A percentile compares a stretch with the other conserved stretches of the same genome.
Conservation (phyloP, 2,888 invertebrate genomes). For the Mesorhabditis belari region DNA sequence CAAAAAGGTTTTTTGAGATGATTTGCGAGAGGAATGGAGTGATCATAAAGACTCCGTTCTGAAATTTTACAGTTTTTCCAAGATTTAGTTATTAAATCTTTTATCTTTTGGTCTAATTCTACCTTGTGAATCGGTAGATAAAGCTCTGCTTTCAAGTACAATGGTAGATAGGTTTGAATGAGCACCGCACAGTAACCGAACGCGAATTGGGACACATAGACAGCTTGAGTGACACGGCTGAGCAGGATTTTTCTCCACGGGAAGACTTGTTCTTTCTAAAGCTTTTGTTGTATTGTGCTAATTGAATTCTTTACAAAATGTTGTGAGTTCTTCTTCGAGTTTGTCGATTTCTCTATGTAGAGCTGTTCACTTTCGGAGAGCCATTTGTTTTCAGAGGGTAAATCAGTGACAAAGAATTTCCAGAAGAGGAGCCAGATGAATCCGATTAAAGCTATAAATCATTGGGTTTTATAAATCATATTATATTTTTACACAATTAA, state of each 20-base stretch:
- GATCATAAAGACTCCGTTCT: not conserved
- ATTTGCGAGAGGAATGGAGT: not conserved
- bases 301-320: not conserved
- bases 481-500: too few species aligned
- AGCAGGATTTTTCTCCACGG: not conserved
- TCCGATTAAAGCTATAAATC: not conserved
- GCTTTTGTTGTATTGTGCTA: not conserved
- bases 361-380: not conserved
- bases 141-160: not conserved
- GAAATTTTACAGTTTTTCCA: not conserved
- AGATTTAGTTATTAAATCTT: too few species aligned
- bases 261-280: not conserved
- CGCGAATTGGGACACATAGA: not conserved
- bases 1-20: not conserved
- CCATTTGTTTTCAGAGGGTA: not conserved
- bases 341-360: not conserved
- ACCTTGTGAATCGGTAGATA: not conserved
- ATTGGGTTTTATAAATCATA: not conserved
- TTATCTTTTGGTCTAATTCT: too few species aligned
- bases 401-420: not conserved
- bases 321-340: not conserved
- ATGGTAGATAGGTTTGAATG: not conserved
- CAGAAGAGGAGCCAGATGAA: not conserved
- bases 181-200: not conserved
- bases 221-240: not conserved